phyloP scores from a whole-genome alignment of 2,113 vertebrate species.

The Apteryx mantelli region DNA sequence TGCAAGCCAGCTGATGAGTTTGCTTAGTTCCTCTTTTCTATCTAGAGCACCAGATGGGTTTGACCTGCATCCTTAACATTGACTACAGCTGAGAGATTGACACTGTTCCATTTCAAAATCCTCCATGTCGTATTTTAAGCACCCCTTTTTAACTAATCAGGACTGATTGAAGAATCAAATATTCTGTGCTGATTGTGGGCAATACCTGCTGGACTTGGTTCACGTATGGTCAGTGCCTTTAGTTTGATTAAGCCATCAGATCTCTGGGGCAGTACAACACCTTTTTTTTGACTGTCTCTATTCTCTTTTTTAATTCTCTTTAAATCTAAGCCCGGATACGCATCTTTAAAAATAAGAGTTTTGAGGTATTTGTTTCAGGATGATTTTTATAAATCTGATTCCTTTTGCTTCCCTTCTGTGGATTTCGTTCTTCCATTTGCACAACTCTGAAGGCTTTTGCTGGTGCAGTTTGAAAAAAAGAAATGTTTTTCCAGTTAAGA shows the following conservation, averaged over 20 bases:
- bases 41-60: neutral
- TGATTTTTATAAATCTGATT: neutral
- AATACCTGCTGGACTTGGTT: neutral
- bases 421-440: neutral
- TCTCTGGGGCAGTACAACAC: neutral
- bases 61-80: neutral
- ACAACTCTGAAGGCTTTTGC: fast-evolving
- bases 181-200: neutral
- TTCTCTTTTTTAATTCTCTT: neutral
- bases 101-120: neutral
- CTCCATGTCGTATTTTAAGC: neutral
- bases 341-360: fast-evolving
- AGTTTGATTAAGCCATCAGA: neutral
- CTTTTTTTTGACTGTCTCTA: neutral
- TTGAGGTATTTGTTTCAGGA: neutral
- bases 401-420: neutral
- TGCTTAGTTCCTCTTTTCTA: neutral
- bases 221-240: neutral
- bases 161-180: neutral
- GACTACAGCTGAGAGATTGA: neutral
- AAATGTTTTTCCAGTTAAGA: no score
- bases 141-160: neutral
- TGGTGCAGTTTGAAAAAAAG: neutral
- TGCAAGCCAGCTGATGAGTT: neutral
- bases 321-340: neutral